Conservation (phyloP, 1,140 invertebrate species). For the Onthophagus taurus region DNA sequence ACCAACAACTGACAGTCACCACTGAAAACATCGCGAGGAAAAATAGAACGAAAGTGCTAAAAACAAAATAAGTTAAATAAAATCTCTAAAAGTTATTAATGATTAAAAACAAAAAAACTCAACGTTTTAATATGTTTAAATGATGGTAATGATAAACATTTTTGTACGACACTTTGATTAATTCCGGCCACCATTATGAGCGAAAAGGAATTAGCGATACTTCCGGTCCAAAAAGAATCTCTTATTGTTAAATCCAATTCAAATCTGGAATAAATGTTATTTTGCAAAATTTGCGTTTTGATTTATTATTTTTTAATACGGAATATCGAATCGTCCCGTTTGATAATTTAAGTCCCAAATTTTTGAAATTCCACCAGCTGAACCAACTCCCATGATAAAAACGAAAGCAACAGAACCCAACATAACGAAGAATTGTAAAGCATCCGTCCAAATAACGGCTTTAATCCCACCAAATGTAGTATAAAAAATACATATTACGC, state of each 20-base stretch:
- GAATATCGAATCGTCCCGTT: conserved; percentile 38
- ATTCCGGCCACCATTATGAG: conserved; percentile 47
- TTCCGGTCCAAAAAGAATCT: conserved; percentile 48
- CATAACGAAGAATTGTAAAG: conserved; percentile 56
- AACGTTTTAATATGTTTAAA: conserved; percentile 37
- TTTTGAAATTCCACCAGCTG: conserved; percentile 52
- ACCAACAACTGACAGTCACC: conserved; percentile 34
- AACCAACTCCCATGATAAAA: conserved; percentile 47
- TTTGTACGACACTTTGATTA: conserved; percentile 49
- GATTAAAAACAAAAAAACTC: background rate
- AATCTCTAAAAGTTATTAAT: too few relatives aligned
- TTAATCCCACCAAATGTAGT: conserved; percentile 63
- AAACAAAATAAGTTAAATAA: too few relatives aligned
- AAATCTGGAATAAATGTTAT: conserved; percentile 39
- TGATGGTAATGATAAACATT: conserved; percentile 45
- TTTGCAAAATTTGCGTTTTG: background rate
- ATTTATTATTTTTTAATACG: conserved; percentile 7
- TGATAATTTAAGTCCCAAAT: conserved; percentile 38
- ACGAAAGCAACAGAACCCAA: conserved; percentile 54
- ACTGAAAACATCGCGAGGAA: background rate
- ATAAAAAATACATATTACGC: conserved; percentile 58
- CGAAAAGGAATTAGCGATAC: conserved; percentile 45
- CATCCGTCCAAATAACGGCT: conserved; percentile 62
- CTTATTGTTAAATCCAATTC: conserved; percentile 42
- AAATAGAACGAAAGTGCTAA: conserved; percentile 25